Conservation (phyloP, 2,888 invertebrate genomes). For the Dyspetes luteomarginatus region DNA sequence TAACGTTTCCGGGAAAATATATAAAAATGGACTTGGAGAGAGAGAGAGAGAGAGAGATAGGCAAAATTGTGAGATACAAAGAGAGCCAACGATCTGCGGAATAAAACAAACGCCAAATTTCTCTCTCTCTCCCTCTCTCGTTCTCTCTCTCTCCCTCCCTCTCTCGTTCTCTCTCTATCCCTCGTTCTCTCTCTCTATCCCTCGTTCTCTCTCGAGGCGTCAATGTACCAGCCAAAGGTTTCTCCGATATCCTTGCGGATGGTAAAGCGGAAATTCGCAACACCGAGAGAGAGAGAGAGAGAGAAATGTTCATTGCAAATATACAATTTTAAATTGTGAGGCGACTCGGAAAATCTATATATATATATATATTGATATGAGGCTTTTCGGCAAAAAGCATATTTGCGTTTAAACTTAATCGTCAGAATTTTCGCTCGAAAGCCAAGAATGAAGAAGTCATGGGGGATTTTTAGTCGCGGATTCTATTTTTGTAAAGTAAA, state of each 20-base stretch:
- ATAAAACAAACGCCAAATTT: conserved; percentile 52
- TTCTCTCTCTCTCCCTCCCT: not conserved
- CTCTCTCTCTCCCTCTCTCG: not conserved
- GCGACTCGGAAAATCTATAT: not conserved
- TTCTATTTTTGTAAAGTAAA: conserved; percentile 80
- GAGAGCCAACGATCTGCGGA: conserved; percentile 48
- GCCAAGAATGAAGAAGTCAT: conserved; percentile 78
- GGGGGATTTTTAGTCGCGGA: conserved; percentile 79
- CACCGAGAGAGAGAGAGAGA: conserved; percentile 14
- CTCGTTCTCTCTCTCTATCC: not conserved
- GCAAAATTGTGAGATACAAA: conserved; percentile 57
- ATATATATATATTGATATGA: conserved; percentile 2
- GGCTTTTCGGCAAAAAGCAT: conserved; percentile 41
- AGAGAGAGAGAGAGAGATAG: conserved; percentile 28
- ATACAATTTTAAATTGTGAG: too few relatives aligned
- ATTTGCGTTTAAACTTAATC: conserved; percentile 62
- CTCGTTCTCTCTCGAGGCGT: conserved; percentile 22
- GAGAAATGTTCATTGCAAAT: not conserved
- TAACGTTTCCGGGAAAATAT: conserved; percentile 50
- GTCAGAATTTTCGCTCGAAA: conserved; percentile 59
- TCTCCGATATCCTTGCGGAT: conserved; percentile 60
- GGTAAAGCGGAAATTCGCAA: conserved; percentile 64
- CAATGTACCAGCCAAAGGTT: conserved; percentile 64
- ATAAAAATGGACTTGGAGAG: conserved; percentile 42
- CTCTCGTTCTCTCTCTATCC: not conserved